phyloP scores from a whole-genome alignment of 2,113 vertebrate genomes.

The Scartelaos histophorus region DNA sequence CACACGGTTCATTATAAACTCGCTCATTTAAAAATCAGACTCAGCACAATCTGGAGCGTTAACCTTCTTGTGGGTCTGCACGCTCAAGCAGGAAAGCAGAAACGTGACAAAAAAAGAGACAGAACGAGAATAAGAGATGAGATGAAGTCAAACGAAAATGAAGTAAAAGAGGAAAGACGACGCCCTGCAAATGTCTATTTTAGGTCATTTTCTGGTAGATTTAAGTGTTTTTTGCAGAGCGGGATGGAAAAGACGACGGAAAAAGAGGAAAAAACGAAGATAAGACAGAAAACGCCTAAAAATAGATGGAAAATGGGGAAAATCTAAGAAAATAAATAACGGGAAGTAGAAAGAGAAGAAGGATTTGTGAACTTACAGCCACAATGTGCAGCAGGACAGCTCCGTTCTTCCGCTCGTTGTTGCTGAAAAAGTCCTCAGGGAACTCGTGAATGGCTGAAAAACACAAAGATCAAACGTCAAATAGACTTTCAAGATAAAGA shows the following conservation, averaged over 20 bases:
- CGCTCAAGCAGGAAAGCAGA: background rate
- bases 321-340: background rate
- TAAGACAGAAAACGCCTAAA: too few species aligned
- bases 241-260: too few species aligned
- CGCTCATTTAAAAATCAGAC: background rate
- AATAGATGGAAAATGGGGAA: background rate
- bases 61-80: background rate
- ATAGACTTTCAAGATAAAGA: too few species aligned
- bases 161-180: too few species aligned
- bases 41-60: background rate
- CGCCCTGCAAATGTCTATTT: too few species aligned
- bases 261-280: too few species aligned
- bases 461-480: background rate
- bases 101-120: background rate
- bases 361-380: conserved; percentile 80
- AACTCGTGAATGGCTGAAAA: conserved; percentile 90
- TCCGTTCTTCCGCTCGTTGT: conserved; percentile 84
- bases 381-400: conserved; percentile 88
- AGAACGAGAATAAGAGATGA: background rate
- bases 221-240: too few species aligned
- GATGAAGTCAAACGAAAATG: background rate
- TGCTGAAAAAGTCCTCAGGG: conserved; percentile 91
- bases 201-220: too few species aligned
- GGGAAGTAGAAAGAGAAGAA: background rate
- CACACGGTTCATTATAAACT: background rate